Conservation (phyloP, 2,113 vertebrate species). For the Chaetodon trifascialis region DNA sequence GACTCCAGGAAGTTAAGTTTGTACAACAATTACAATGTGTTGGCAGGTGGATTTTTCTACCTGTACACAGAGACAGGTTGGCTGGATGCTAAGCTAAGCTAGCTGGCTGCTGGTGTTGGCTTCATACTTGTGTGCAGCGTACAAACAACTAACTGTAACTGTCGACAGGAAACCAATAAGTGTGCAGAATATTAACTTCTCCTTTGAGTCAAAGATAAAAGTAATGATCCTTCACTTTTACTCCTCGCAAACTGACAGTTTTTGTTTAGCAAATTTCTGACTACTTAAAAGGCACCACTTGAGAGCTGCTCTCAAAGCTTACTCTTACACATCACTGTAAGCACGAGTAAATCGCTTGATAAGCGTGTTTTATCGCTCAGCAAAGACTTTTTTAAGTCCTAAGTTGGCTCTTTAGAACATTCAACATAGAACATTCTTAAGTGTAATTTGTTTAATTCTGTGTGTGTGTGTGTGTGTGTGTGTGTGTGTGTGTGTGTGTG, state of each 20-base stretch:
- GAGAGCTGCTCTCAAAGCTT: constrained; percentile 1
- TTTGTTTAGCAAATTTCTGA: background rate
- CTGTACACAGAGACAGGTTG: too few species aligned
- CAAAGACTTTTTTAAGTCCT: background rate
- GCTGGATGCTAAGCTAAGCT: background rate
- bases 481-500: constrained; percentile 43
- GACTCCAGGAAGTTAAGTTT: background rate
- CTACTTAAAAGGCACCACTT: background rate
- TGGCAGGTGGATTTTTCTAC: background rate
- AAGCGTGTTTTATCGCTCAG: background rate
- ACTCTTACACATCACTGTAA: background rate
- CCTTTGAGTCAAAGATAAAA: background rate
- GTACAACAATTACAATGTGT: background rate
- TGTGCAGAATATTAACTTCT: background rate
- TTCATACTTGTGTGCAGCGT: background rate
- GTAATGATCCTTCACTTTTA: background rate
- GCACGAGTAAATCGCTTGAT: background rate
- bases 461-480: constrained; percentile 5
- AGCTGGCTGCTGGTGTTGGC: background rate
- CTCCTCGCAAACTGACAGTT: background rate
- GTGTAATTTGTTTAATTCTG: background rate
- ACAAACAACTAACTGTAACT: background rate
- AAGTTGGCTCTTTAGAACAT: background rate
- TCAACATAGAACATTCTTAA: background rate
- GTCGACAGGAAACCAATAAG: background rate